phyloP scores from a whole-genome alignment of 2,113 vertebrate genomes.

The Athene noctua region DNA sequence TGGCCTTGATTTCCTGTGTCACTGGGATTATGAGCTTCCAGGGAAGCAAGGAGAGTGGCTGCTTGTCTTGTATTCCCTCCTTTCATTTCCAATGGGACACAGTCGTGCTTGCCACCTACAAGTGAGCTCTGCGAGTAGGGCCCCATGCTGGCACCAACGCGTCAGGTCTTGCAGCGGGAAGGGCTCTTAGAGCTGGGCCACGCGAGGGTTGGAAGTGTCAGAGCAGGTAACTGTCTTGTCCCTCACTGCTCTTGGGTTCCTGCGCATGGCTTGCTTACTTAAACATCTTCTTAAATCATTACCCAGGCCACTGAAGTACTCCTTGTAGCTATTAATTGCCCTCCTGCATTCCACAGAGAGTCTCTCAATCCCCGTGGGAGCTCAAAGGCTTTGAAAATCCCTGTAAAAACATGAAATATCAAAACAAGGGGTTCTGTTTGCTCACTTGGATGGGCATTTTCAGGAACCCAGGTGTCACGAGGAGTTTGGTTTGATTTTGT shows the following conservation, averaged over 20 bases:
- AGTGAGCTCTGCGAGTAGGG: not conserved
- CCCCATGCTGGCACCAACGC: not conserved
- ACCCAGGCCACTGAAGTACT: not conserved
- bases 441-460: not conserved
- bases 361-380: not conserved
- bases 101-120: not conserved
- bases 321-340: not conserved
- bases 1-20: not conserved
- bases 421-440: not conserved
- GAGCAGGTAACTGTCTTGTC: not conserved
- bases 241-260: not conserved
- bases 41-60: not conserved
- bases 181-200: not conserved
- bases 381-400: not conserved
- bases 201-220: not conserved
- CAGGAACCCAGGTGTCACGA: not conserved
- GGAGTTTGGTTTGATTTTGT: not conserved
- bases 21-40: not conserved
- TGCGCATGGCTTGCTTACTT: not conserved
- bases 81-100: not conserved
- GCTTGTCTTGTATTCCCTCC: not conserved
- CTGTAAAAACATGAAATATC: not conserved
- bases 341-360: not conserved
- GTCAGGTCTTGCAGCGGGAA: not conserved
- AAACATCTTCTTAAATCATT: not conserved